Conservation (phyloP, 1,140 invertebrate species). For the Pectinophora gossypiella region DNA sequence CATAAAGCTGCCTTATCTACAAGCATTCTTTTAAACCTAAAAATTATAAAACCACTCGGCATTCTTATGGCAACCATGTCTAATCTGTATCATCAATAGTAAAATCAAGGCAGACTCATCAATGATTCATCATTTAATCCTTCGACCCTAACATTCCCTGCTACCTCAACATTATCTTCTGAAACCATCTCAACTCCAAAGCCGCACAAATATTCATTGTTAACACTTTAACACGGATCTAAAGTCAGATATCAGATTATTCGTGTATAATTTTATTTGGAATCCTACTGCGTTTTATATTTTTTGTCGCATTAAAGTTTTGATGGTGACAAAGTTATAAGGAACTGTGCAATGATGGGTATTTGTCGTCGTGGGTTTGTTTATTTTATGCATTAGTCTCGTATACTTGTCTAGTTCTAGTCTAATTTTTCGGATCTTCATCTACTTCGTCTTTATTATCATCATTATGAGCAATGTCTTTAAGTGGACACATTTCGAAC, state of each 20-base stretch:
- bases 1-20: no score
- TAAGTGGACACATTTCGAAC: no score
- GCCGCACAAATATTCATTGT: slow-evolving; percentile 29
- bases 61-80: not conserved
- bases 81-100: not conserved
- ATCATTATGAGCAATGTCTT: no score
- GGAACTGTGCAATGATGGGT: not conserved
- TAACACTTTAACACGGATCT: slow-evolving; percentile 44
- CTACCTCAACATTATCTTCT: not conserved
- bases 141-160: not conserved
- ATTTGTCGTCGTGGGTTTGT: no score
- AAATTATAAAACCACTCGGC: no score
- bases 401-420: no score
- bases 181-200: slow-evolving; percentile 15
- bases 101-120: not conserved
- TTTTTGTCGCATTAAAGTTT: not conserved
- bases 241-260: slow-evolving; percentile 25
- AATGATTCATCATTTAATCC: not conserved
- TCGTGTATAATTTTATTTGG: slow-evolving; percentile 26
- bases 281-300: slow-evolving; percentile 19
- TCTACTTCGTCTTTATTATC: no score
- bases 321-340: not conserved
- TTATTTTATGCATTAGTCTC: no score
- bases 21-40: no score
- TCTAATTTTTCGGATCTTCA: no score